Base-by-base conservation (phyloP, 2,888 invertebrate species). In the Trilocha varians region DNA sequence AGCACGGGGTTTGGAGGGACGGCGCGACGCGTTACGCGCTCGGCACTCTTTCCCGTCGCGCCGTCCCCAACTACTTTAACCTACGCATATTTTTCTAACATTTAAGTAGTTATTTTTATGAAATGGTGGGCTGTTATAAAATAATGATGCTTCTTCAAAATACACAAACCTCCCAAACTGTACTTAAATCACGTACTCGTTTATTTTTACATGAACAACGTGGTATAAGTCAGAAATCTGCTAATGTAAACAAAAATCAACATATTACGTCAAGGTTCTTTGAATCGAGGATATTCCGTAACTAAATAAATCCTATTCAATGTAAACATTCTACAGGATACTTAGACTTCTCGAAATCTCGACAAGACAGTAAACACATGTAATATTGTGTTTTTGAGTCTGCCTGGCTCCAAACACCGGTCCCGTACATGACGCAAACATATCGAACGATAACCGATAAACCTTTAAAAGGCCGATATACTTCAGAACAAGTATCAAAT, bases 401-500 rank as follows among this genome's bases (percentile, higher is more conserved):
- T 11, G 43, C 43, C 15, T 40, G 43, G 43, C 43, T 37, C 44
- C 45, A 42, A 38, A 40, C 43, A 11, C 36, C 38, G 38, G 13
- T 25, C 32, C 39, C 25, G 13, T 40, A 34, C 16, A 42, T 59
- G 69, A 64, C 65, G 65, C 55, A 52, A n/a, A 47, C 41, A 42
- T 40, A 47, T 50, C 46, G 38, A 48, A 40, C 54, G 65, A 66
- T 66, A 65, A 64, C 63, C 50, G 36, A 38, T 45, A 42, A 16
- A 37, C 49, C 50, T 62, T 70, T 71, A 71, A 63, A 70, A 65
- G 57, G 59, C 58, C 41, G 48, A 40, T 32, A 25, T 16, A 37
- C 15, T 32, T 15, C 17, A 34, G 25, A 34, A 3, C 13, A 16
- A 37, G 40, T 41, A 50, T 53, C 59, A 62, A 62, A 62, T 53